Base-by-base conservation (phyloP, 2,797 vertebrate species). In the Leptoclinus maculatus region DNA sequence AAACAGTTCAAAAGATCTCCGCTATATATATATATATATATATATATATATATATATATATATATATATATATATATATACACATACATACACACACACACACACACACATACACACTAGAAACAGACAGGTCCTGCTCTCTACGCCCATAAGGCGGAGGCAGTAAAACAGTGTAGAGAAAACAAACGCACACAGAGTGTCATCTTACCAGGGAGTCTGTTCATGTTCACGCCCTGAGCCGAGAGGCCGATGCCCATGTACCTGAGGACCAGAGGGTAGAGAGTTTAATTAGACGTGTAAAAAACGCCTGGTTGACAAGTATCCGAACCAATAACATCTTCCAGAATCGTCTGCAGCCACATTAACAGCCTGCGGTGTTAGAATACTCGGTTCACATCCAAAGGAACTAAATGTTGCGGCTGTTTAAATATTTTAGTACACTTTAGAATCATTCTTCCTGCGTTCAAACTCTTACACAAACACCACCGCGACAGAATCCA, bases 191-290 rank as follows among this genome's bases (percentile, higher is more conserved):
- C 38, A 80, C 51, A 39, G 1, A 34, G 38, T 1, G 58, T 53
- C 7, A 5, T 78, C 93, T 95, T 97, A 99, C 98, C 98, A 91
- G 98, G 98, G 83, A 99, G 96, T 94, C 98, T 97, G 95, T 99
- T 99, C 98, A 99, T 99, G 94, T 99, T 99, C 84, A 99, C 98
- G 85, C 98, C 98, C 95, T 99, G 98, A 94, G 98, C 98, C 5
- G 98, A 99, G 69, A 99, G 97, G 80, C 98, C 98, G 82, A 99
- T 99, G 90, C 98, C 98, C 98, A 99, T 99, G 94, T 99, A 99
- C 92, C 98, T 99, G 96, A 77, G 88, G 83, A 36, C n/a, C 57
- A 88, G 25, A 87, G 5, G 72, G 34, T 0, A 0, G 3, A 81
- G 2, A 0, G 11, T 56, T 82, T 23, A 25, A n/a, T n/a, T 9